Evolutionary conservation across 2,797 vertebrate genomes (phyloP).

Genomic region (Smutsia temminckii): DNA sequence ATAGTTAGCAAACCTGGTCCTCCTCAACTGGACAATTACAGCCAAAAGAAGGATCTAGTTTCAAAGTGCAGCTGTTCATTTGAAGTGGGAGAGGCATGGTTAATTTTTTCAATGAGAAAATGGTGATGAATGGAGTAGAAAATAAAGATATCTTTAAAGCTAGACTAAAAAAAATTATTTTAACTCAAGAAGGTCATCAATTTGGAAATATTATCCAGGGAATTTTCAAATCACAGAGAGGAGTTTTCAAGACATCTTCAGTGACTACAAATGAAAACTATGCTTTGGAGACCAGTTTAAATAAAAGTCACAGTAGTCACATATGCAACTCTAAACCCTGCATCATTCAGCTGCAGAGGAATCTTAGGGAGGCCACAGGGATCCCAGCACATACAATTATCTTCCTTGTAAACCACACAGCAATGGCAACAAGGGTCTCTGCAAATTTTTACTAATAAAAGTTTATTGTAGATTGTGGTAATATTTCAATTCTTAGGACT

Average conservation of each 20-base stretch:
- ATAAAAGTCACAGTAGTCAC: conserved; percentile 41
- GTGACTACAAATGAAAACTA: conserved; percentile 52
- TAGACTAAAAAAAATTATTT: conserved; percentile 35
- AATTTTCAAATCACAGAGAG: conserved; percentile 58
- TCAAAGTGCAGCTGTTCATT: conserved; percentile 78
- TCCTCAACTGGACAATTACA: conserved; percentile 69
- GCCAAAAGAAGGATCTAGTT: conserved; percentile 64
- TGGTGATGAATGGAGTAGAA: conserved; percentile 70
- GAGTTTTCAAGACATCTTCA: conserved; percentile 47
- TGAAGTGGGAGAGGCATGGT: conserved; percentile 73
- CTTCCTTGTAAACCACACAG: not conserved
- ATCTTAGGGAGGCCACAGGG: not conserved
- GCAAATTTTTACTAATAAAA: conserved; percentile 28
- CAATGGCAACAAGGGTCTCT: not conserved
- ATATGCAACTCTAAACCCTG: not conserved
- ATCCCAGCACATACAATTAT: not conserved
- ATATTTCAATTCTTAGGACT: conserved; percentile 37
- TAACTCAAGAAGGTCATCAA: conserved; percentile 71
- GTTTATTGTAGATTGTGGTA: not conserved
- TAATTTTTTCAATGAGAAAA: conserved; percentile 76
- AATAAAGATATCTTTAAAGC: conserved; percentile 70
- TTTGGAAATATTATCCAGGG: conserved; percentile 69
- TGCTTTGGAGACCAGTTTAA: conserved; percentile 46
- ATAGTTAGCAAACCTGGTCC: conserved; percentile 59
- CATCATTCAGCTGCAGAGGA: not conserved